Percentiles rank a stretch among this genome's conserved stretches.
phyloP scores from a whole-genome alignment of 1,140 invertebrate species.

The Drosophila neocordata region DNA sequence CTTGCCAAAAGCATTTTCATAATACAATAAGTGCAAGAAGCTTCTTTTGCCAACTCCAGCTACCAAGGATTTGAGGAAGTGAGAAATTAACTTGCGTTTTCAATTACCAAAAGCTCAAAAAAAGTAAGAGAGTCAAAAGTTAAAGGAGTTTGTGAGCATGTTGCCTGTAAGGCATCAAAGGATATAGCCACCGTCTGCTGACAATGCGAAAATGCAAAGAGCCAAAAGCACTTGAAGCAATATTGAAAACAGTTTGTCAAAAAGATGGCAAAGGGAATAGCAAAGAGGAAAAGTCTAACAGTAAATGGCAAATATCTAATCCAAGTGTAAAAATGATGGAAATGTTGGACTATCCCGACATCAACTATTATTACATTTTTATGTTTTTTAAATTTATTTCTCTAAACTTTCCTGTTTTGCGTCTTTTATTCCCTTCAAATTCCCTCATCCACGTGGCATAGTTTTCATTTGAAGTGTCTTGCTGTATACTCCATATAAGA shows the following conservation, averaged over 20 bases:
- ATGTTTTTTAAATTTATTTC: neutral
- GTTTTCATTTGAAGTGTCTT: neutral
- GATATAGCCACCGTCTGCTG: conserved; percentile 72
- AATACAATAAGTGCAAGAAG: conserved; percentile 74
- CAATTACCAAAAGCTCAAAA: conserved; percentile 65
- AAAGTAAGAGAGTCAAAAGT: conserved; percentile 18
- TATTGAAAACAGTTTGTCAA: conserved; percentile 41
- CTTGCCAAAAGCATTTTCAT: conserved; percentile 77
- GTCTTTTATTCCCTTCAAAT: no score
- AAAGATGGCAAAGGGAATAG: neutral
- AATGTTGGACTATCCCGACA: neutral
- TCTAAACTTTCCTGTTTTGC: neutral
- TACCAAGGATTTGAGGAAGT: conserved; percentile 56
- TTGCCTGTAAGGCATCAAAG: conserved; percentile 63
- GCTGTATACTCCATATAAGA: neutral
- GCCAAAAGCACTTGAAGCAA: conserved; percentile 68
- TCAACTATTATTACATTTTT: neutral
- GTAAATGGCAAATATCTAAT: conserved; percentile 1
- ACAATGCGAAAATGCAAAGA: conserved; percentile 79
- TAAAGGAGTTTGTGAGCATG: conserved; percentile 29
- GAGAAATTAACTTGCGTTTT: conserved; percentile 80
- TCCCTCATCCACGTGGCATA: neutral
- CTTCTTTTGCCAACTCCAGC: conserved; percentile 13
- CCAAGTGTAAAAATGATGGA: conserved; percentile 14
- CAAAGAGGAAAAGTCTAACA: neutral